Base-by-base conservation (phyloP, 2,888 invertebrate genomes). In the Hemistola chrysoprasaria region DNA sequence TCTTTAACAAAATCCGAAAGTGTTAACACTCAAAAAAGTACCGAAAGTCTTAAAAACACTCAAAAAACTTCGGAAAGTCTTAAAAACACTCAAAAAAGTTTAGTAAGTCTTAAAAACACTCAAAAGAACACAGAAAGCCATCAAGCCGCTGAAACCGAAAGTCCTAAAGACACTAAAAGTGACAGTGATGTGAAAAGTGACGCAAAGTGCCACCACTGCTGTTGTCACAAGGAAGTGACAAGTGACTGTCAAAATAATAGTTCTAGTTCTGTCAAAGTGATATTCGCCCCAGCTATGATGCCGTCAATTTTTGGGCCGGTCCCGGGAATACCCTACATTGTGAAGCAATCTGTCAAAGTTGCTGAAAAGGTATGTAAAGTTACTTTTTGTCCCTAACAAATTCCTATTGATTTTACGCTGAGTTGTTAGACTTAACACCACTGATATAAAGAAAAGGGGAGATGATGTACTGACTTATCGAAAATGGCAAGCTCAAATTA, bases 241-340 rank as follows among this genome's bases (percentile, higher is more conserved):
- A 38, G 43, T 11, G 56, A 56, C 48, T 78, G 77, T 56, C 69
- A 71, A 39, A 62, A 53, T 40, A 65, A 68, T 21, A n/a, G n/a
- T 16, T 2, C 16, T 16, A 16, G 16, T 16, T 56, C 73, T 26
- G 79, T 84, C 28, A 84, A 84, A 64, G 79, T 86, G 41, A 81
- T 86, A 0, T 78, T 87, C 38, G 77, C 87, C 1, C 82, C 86
- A 46, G 70, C 84, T 0, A 86, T 87, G 86, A 76, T 87, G 75
- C 79, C 85, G 0, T 72, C 82, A 0, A 64, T 86, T 1, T 84
- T 77, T 8, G 79, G 80, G 0, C 64, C 71, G 0, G 59, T 82
- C 0, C 73, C 81, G 0, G 78, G 75, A 0, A 62, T 80, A 0
- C 86, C 84, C 0, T 87, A 83, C 16, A 61, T 87, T 6, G 40